Evolutionary conservation across 2,797 vertebrate genomes (phyloP).

Genomic region (Rallus crepitans): DNA sequence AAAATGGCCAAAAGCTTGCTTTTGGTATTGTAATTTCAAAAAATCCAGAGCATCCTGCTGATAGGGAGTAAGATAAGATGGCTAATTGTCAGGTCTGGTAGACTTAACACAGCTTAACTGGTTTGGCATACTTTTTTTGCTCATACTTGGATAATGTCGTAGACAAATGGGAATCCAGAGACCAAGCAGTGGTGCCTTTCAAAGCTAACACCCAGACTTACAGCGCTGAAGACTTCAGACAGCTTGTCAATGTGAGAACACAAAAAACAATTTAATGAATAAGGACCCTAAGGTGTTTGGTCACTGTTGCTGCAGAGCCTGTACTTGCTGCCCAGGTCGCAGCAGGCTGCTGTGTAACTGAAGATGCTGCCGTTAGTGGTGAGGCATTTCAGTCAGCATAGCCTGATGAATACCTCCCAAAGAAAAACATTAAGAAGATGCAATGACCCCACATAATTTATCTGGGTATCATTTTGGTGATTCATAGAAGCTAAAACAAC

Average conservation of each 20-base stretch:
- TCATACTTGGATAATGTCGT: neutral
- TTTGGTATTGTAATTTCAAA: neutral
- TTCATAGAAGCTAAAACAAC: neutral
- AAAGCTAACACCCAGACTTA: neutral
- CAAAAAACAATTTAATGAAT: neutral
- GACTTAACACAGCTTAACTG: neutral
- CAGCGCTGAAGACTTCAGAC: neutral
- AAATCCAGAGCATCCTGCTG: neutral
- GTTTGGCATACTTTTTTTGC: neutral
- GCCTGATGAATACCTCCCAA: neutral
- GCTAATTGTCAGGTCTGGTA: neutral
- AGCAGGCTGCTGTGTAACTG: neutral
- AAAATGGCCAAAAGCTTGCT: neutral
- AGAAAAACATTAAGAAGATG: neutral
- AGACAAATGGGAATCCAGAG: neutral
- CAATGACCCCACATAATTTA: neutral
- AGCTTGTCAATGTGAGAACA: neutral
- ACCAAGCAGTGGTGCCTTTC: neutral
- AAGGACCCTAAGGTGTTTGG: neutral
- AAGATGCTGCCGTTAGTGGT: neutral
- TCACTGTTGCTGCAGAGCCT: neutral
- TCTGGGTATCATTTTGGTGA: neutral
- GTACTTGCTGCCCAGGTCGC: neutral
- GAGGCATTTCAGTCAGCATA: neutral
- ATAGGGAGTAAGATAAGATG: neutral